phyloP scores from a whole-genome alignment of 1,140 invertebrate genomes.

The Gryon sp. region DNA sequence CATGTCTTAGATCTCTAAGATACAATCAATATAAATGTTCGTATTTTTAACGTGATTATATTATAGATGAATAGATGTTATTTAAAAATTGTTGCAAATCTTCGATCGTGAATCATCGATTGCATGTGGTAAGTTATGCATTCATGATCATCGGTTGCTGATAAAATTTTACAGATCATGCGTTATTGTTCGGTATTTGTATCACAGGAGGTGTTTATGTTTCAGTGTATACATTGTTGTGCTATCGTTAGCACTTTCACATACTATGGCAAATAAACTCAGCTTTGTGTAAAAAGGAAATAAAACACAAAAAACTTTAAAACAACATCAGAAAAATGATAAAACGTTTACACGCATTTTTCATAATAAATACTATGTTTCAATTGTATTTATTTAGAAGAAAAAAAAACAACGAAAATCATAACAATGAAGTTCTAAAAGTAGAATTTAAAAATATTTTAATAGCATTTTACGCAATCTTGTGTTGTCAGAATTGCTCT shows the following conservation, averaged over 20 bases:
- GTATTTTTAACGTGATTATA: slow-evolving; percentile 10
- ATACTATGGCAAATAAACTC: neutral
- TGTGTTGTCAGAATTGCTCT: neutral
- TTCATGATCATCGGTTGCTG: slow-evolving; percentile 17
- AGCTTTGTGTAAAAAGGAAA: no score
- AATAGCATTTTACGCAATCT: neutral
- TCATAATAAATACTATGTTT: no score
- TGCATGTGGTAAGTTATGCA: slow-evolving; percentile 23
- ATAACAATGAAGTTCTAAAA: no score
- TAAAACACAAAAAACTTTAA: no score
- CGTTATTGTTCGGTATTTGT: slow-evolving; percentile 20
- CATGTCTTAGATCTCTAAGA: slow-evolving; percentile 7
- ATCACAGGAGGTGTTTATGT: slow-evolving; percentile 5
- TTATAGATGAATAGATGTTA: slow-evolving; percentile 18
- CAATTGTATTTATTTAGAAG: no score
- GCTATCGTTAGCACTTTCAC: slow-evolving; percentile 14
- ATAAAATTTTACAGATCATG: slow-evolving; percentile 30
- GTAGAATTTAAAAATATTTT: neutral
- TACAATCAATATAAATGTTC: slow-evolving; percentile 18
- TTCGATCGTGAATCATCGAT: slow-evolving; percentile 39
- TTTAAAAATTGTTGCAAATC: slow-evolving; percentile 20
- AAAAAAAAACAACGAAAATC: no score
- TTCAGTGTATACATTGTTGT: slow-evolving; percentile 8
- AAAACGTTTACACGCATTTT: no score
- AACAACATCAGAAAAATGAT: no score